A percentile compares a stretch with the other conserved stretches of the same genome.
Conservation (phyloP, 2,113 vertebrate species). For the Nipponia nippon region DNA sequence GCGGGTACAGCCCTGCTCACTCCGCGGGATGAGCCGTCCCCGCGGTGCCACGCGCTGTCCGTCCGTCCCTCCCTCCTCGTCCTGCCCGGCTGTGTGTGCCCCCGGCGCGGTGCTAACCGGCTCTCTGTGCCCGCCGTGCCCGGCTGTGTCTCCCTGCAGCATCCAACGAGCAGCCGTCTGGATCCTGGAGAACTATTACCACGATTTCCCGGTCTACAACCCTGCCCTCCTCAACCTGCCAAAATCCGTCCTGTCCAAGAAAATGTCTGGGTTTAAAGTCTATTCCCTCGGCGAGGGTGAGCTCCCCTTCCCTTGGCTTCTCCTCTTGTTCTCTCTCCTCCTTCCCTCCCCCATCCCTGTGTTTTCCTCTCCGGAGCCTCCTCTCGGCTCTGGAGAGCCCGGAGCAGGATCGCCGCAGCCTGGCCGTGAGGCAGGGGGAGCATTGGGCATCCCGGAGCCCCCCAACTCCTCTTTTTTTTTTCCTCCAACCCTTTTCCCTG, state of each 20-base stretch:
- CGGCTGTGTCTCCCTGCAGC: conserved; percentile 64
- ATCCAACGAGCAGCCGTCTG: conserved; percentile 94
- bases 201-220: conserved; percentile 94
- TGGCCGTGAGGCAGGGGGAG: neutral
- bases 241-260: conserved; percentile 95
- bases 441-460: rapidly evolving
- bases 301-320: neutral
- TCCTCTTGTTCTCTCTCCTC: neutral
- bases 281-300: conserved; percentile 95
- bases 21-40: neutral
- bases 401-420: neutral
- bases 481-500: neutral
- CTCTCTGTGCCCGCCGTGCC: neutral
- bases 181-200: conserved; percentile 97
- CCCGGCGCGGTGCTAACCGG: rapidly evolving
- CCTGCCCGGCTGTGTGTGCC: neutral
- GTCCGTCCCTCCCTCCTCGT: neutral
- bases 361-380: neutral
- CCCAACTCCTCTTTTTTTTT: too few species aligned
- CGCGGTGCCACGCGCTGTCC: rapidly evolving
- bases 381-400: neutral
- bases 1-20: neutral
- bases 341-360: neutral
- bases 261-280: conserved; percentile 97
- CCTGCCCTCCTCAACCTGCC: conserved; percentile 94